Evolutionary conservation across 2,797 vertebrate species (phyloP).

Genomic region (Falco berigora): DNA sequence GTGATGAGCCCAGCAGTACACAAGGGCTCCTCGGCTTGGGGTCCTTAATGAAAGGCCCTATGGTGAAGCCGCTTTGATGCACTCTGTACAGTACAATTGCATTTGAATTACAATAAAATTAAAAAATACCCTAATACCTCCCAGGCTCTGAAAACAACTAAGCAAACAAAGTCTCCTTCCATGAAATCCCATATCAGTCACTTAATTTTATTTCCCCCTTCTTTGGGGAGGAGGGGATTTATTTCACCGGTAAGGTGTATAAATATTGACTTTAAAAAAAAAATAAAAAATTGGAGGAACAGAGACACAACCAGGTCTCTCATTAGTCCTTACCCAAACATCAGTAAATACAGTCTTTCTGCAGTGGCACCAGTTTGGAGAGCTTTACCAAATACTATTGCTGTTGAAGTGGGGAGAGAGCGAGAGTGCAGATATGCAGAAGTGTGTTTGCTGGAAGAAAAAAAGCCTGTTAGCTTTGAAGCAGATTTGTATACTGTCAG

Average conservation of each 20-base stretch:
- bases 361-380: not conserved
- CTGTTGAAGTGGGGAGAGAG: conserved; percentile 6
- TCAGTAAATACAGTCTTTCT: conserved; percentile 26
- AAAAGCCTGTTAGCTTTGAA: conserved; percentile 28
- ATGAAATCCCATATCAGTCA: not conserved
- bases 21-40: not conserved
- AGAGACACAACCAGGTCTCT: conserved; percentile 8
- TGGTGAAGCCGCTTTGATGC: not conserved
- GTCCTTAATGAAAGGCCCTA: not conserved
- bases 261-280: conserved; percentile 38
- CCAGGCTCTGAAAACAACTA: not conserved
- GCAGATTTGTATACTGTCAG: not conserved
- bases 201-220: conserved; percentile 6
- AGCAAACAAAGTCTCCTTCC: not conserved
- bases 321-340: conserved; percentile 34
- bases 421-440: not conserved
- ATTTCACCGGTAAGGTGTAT: not conserved
- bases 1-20: not conserved
- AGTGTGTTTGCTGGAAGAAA: conserved; percentile 14
- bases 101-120: not conserved
- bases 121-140: not conserved
- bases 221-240: not conserved
- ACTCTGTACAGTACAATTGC: not conserved
- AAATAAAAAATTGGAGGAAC: not conserved
- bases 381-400: conserved; percentile 41